Evolutionary conservation across 37 sponge, comb jelly and placozoan genomes (phyloP).

Genomic region (Sycon ciliatum): DNA sequence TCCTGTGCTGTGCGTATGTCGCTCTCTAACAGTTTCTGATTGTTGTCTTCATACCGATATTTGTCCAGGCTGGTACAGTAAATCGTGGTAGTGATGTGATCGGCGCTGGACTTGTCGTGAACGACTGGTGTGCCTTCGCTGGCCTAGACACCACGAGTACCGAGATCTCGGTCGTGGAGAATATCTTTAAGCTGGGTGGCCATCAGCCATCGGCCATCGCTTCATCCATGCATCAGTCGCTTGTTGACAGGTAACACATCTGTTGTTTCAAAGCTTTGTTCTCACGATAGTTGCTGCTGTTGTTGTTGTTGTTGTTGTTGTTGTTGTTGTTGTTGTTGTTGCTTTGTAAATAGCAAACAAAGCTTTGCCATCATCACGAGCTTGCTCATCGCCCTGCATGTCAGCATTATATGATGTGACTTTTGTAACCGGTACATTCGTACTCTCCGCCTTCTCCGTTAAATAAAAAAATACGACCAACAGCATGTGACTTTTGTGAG

Average conservation of each 20-base stretch:
- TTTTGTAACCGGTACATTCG: too few relatives aligned
- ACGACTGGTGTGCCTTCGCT: slow-evolving; percentile 97
- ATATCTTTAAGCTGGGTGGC: slow-evolving; percentile 85
- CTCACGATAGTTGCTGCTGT: background rate
- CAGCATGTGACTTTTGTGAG: too few relatives aligned
- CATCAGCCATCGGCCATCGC: slow-evolving; percentile 51
- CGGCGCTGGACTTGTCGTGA: slow-evolving; percentile 90
- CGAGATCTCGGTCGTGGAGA: slow-evolving; percentile 91
- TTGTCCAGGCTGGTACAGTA: slow-evolving; percentile 81
- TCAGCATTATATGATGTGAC: too few relatives aligned
- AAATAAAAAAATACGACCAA: too few relatives aligned
- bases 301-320: background rate
- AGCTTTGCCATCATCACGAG: too few relatives aligned
- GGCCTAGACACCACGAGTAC: slow-evolving; percentile 94
- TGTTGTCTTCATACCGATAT: too few relatives aligned
- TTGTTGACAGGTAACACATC: slow-evolving; percentile 68
- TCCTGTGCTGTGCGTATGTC: too few relatives aligned
- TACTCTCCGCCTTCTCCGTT: too few relatives aligned
- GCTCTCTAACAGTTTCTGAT: too few relatives aligned
- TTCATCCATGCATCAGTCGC: slow-evolving; percentile 52
- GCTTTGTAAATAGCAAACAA: too few relatives aligned
- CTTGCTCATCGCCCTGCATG: too few relatives aligned
- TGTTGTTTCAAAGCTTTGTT: background rate
- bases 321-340: background rate
- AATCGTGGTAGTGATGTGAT: slow-evolving; percentile 95